Conservation (phyloP, 1,140 invertebrate genomes). For the Chelonus insularis region DNA sequence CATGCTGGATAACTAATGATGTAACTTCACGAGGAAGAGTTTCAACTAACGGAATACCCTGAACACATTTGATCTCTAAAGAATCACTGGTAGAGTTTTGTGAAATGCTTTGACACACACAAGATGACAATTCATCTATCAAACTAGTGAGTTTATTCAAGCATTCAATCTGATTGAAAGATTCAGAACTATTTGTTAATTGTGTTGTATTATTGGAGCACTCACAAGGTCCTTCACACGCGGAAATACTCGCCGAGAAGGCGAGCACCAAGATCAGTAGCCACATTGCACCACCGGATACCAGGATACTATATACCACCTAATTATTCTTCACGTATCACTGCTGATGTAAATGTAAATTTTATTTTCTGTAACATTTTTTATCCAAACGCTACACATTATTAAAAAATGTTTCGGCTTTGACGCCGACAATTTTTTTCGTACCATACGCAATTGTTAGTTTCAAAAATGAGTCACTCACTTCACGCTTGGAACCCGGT, state of each 20-base stretch:
- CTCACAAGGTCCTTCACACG: slow-evolving; percentile 15
- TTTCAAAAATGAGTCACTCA: not conserved
- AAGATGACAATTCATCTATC: not conserved
- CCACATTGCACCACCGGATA: slow-evolving; percentile 22
- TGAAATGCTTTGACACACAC: slow-evolving; percentile 16
- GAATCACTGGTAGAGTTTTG: slow-evolving; percentile 4
- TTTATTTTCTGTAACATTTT: not conserved
- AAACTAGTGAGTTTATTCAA: slow-evolving; percentile 13
- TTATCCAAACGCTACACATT: not conserved
- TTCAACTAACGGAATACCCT: slow-evolving; percentile 22
- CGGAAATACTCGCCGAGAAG: slow-evolving; percentile 23
- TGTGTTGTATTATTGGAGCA: not conserved
- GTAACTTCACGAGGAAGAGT: slow-evolving; percentile 11
- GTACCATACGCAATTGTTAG: not conserved
- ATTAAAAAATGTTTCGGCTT: not conserved
- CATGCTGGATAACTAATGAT: slow-evolving; percentile 19
- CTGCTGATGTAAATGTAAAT: not conserved
- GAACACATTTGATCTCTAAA: slow-evolving; percentile 18
- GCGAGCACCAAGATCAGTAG: slow-evolving; percentile 22
- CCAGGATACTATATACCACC: slow-evolving; percentile 17
- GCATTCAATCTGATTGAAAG: slow-evolving; percentile 11
- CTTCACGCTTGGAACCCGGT: not conserved
- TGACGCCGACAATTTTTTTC: not conserved
- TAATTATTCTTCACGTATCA: slow-evolving; percentile 22
- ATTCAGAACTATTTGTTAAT: not conserved